A percentile compares a stretch with the other conserved stretches of the same genome.
These are phyloP conservation scores for Bufo gargarizans DNA, from an alignment of 2,113 vertebrate species.

Conservation along the genomic window DNA sequence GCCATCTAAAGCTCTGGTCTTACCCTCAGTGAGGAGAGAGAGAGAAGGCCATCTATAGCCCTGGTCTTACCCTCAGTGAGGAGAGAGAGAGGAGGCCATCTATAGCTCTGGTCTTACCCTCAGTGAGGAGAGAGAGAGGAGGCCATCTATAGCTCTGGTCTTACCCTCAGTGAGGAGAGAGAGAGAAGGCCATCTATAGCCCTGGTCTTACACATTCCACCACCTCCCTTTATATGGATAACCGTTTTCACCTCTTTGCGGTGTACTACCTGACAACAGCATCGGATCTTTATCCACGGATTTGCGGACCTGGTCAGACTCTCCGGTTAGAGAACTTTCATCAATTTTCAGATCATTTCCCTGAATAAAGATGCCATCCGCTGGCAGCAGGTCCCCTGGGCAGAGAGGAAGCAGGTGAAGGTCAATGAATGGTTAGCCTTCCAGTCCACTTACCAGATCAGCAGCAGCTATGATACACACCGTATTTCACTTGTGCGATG, in stretches of 20 bases:
- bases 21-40: too few relatives aligned
- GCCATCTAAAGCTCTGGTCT: too few relatives aligned
- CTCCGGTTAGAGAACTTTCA: slow-evolving; percentile 96
- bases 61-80: too few relatives aligned
- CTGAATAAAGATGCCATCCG: slow-evolving; percentile 95
- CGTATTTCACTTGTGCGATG: slow-evolving; percentile 96
- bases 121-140: too few relatives aligned
- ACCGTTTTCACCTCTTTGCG: neutral
- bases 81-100: too few relatives aligned
- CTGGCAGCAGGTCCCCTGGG: slow-evolving; percentile 92
- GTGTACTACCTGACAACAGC: slow-evolving; percentile 89
- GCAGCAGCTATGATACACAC: slow-evolving; percentile 69
- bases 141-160: too few relatives aligned
- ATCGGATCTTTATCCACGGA: slow-evolving; percentile 94
- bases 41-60: too few relatives aligned
- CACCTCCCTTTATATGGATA: neutral
- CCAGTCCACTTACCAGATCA: neutral
- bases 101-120: too few relatives aligned
- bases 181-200: too few relatives aligned
- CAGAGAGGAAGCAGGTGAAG: neutral
- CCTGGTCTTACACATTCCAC: neutral
- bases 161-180: too few relatives aligned
- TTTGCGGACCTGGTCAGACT: slow-evolving; percentile 97
- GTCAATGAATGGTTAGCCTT: too few relatives aligned
- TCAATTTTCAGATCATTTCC: slow-evolving; percentile 98